These are phyloP conservation scores for Smutsia temminckii DNA, from an alignment of 2,797 vertebrate species.

Conservation along the genomic window DNA sequence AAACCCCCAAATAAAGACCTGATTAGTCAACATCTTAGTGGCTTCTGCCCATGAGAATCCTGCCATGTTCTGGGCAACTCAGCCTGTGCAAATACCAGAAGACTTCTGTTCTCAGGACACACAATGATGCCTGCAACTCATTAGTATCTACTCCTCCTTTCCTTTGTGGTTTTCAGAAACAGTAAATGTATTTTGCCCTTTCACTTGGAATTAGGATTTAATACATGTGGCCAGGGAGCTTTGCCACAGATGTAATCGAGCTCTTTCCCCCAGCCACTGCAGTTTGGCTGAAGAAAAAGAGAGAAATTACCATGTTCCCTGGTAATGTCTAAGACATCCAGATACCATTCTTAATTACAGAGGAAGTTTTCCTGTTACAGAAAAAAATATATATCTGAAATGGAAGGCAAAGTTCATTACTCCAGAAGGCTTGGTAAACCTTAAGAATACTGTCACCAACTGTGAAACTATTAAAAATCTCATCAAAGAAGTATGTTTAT, in stretches of 20 bases:
- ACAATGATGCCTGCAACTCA: not conserved
- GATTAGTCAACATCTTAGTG: not conserved
- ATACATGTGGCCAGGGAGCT: constrained; percentile 43
- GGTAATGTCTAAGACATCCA: not conserved
- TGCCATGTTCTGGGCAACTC: not conserved
- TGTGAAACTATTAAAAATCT: constrained; percentile 37
- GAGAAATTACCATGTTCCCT: not conserved
- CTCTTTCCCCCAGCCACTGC: constrained; percentile 19
- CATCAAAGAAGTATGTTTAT: constrained; percentile 23
- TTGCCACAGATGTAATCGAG: constrained; percentile 6
- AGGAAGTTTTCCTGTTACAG: constrained; percentile 12
- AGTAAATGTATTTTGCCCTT: constrained; percentile 9
- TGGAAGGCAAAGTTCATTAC: constrained; percentile 50
- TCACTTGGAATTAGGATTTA: constrained; percentile 39
- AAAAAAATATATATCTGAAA: constrained; percentile 7
- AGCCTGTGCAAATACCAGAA: not conserved
- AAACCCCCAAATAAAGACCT: not conserved
- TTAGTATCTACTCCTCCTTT: not conserved
- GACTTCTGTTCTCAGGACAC: not conserved
- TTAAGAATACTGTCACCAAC: not conserved
- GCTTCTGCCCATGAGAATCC: not conserved
- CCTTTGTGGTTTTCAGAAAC: constrained; percentile 29
- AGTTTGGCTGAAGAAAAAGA: constrained; percentile 36
- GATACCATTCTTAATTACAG: constrained; percentile 35
- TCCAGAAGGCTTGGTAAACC: constrained; percentile 3